These are phyloP conservation scores for Pagetopsis macropterus DNA, from an alignment of 2,797 vertebrate species.

Conservation along the genomic window DNA sequence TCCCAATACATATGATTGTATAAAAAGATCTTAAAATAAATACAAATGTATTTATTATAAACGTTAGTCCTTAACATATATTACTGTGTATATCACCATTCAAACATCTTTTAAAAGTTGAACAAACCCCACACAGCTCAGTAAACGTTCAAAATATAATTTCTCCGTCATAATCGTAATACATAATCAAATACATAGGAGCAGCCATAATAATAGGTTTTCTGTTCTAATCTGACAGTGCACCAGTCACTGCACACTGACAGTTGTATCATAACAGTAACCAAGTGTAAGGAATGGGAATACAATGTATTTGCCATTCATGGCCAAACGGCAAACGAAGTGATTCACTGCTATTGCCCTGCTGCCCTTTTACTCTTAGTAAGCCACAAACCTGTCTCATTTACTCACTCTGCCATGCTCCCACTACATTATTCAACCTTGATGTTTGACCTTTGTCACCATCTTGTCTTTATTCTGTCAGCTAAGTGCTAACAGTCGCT, in stretches of 20 bases:
- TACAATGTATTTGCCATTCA: slow-evolving; percentile 27
- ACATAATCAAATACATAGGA: slow-evolving; percentile 21
- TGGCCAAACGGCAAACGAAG: slow-evolving; percentile 3
- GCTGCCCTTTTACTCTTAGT: slow-evolving; percentile 13
- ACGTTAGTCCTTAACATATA: too few species aligned
- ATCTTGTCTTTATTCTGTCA: slow-evolving; percentile 44
- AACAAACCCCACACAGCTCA: too few species aligned
- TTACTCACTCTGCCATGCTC: slow-evolving; percentile 16
- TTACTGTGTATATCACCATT: too few species aligned
- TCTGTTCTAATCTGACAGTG: slow-evolving; percentile 37
- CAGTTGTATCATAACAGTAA: slow-evolving; percentile 36
- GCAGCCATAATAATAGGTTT: slow-evolving; percentile 41
- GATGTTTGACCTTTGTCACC: slow-evolving; percentile 42
- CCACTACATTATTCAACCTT: not conserved
- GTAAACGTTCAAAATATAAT: too few species aligned
- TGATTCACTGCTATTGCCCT: slow-evolving; percentile 10
- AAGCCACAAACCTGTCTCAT: slow-evolving; percentile 37
- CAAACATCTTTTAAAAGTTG: too few species aligned
- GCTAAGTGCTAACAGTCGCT: slow-evolving; percentile 4
- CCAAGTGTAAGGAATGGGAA: slow-evolving; percentile 27
- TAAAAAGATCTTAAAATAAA: too few species aligned
- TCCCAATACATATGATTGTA: too few species aligned
- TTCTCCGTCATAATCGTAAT: too few species aligned
- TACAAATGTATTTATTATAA: too few species aligned
- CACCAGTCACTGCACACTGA: slow-evolving; percentile 25